These are phyloP conservation scores for Pseudopodoces humilis DNA, from an alignment of 2,113 vertebrate genomes.

Conservation along the genomic window DNA sequence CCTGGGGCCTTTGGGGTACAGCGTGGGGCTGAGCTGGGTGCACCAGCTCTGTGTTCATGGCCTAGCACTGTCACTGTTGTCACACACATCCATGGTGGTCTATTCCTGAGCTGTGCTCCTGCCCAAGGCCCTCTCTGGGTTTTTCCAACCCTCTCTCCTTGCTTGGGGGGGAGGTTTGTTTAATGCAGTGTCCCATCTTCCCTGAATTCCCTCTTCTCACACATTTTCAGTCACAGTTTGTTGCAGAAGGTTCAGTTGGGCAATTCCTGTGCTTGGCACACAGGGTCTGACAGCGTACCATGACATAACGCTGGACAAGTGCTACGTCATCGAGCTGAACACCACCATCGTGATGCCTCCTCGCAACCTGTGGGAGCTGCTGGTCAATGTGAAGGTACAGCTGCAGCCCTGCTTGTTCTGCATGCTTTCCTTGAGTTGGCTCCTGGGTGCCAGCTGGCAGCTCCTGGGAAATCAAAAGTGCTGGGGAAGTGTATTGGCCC, in stretches of 20 bases:
- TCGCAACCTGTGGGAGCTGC: conserved; percentile 92
- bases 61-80: neutral
- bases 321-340: conserved; percentile 93
- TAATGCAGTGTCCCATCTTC: neutral
- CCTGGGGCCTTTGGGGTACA: neutral
- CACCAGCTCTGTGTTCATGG: rapidly evolving
- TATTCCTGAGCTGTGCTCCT: neutral
- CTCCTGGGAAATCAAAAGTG: neutral
- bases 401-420: neutral
- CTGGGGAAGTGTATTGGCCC: neutral
- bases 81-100: neutral
- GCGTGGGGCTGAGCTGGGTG: neutral
- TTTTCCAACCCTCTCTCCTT: neutral
- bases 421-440: neutral
- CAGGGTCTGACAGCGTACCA: conserved; percentile 94
- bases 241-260: neutral
- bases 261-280: neutral
- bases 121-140: neutral
- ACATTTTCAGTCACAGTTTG: neutral
- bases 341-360: conserved; percentile 92
- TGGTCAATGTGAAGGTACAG: conserved; percentile 88
- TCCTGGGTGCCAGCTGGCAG: neutral
- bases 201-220: neutral
- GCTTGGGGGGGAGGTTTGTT: neutral
- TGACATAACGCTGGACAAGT: conserved; percentile 91